A percentile compares a stretch with the other conserved stretches of the same genome.
Conservation (phyloP, 1,140 invertebrate species). For the Rhopalosiphum padi region DNA sequence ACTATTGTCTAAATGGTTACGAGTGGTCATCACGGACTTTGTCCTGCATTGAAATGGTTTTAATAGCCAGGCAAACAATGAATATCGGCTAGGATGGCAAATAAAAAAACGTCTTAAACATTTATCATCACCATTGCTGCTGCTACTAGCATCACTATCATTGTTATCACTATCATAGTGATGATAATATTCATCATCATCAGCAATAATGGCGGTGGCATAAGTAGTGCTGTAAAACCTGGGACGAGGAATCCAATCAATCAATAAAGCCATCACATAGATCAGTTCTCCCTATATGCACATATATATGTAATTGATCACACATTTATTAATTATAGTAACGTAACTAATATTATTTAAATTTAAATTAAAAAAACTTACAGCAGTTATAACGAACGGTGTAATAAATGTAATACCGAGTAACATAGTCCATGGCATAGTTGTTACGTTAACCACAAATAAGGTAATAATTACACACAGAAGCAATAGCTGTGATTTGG, state of each 20-base stretch:
- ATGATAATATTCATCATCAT: constrained; percentile 40
- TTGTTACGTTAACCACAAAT: constrained; percentile 30
- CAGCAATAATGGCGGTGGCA: not conserved
- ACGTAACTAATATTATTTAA: not conserved
- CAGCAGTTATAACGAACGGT: constrained; percentile 11
- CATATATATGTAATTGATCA: not conserved
- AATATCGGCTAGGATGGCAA: not conserved
- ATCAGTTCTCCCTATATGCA: not conserved
- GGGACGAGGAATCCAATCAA: constrained; percentile 32
- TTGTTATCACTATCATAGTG: constrained; percentile 21
- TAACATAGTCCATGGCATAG: constrained; percentile 46
- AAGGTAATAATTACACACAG: constrained; percentile 10
- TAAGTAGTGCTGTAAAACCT: not conserved
- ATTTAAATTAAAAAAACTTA: not conserved
- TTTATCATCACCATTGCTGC: too few relatives aligned
- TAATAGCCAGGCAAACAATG: not conserved
- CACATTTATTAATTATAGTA: not conserved
- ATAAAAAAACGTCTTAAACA: not conserved
- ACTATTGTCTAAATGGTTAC: not conserved
- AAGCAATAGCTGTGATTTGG: constrained; percentile 11
- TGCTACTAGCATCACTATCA: constrained; percentile 30
- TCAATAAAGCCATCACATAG: constrained; percentile 37
- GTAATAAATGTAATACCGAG: constrained; percentile 24
- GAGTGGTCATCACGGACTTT: not conserved
- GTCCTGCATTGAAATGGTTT: not conserved